These are phyloP conservation scores for Cataglyphis cursor DNA, from an alignment of 2,888 invertebrate genomes.

Conservation along the genomic window DNA sequence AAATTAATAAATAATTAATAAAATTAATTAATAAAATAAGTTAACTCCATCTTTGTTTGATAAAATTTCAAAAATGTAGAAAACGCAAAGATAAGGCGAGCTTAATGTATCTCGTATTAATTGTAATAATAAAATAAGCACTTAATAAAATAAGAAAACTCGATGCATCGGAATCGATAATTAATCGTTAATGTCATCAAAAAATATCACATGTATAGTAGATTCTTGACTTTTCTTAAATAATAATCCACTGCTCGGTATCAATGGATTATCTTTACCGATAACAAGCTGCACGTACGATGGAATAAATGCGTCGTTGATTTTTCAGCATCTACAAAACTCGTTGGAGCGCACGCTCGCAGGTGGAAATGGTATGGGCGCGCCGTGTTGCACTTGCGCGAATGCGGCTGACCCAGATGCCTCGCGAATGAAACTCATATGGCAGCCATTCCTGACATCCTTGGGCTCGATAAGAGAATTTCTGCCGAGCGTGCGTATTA, in stretches of 20 bases:
- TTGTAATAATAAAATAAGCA: conserved; percentile 2
- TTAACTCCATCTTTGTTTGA: not conserved
- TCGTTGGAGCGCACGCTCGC: conserved; percentile 56
- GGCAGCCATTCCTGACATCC: conserved; percentile 76
- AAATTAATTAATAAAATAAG: no score
- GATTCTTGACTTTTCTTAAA: not conserved
- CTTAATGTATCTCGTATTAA: not conserved
- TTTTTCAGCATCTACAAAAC: conserved; percentile 40
- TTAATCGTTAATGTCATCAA: not conserved
- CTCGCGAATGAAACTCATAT: conserved; percentile 75
- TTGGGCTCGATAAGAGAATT: conserved; percentile 67
- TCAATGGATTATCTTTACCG: not conserved
- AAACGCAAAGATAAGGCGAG: not conserved
- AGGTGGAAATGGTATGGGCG: conserved; percentile 70
- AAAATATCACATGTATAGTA: not conserved
- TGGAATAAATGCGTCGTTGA: conserved; percentile 43
- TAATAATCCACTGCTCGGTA: not conserved
- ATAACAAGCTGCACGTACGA: conserved; percentile 31
- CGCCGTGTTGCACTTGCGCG: conserved; percentile 72
- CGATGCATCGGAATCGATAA: not conserved
- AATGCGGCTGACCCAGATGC: conserved; percentile 76
- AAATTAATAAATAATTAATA: not conserved
- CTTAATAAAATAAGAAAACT: not conserved
- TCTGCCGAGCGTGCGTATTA: conserved; percentile 52
- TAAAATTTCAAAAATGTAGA: not conserved